Conservation (phyloP, 2,797 vertebrate species). For the Chanos chanos region DNA sequence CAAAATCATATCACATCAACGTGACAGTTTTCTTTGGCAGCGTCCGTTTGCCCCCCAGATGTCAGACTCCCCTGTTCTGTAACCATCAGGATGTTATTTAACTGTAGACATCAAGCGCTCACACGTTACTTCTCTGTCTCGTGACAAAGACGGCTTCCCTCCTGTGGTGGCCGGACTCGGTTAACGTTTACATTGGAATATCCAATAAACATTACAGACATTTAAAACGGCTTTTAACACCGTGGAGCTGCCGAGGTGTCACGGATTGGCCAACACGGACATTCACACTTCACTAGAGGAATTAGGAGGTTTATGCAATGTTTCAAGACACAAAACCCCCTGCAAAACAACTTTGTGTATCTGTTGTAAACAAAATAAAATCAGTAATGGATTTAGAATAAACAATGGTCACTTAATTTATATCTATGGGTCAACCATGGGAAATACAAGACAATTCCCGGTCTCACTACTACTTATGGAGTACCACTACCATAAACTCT, state of each 20-base stretch:
- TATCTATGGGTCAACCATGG: too few species aligned
- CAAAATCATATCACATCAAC: constrained; percentile 46
- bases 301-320: constrained; percentile 51
- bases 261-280: constrained; percentile 50
- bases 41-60: constrained; percentile 52
- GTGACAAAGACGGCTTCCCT: constrained; percentile 60
- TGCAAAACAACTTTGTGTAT: constrained; percentile 1
- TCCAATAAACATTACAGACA: constrained; percentile 69
- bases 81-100: constrained; percentile 62
- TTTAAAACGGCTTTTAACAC: constrained; percentile 43
- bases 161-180: constrained; percentile 65
- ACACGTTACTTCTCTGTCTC: constrained; percentile 57
- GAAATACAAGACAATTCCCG: too few species aligned
- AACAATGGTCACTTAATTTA: too few species aligned
- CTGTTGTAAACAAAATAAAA: too few species aligned
- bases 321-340: constrained; percentile 7
- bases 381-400: too few species aligned
- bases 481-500: too few species aligned
- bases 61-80: constrained; percentile 44
- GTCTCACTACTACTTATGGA: too few species aligned
- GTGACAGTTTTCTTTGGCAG: constrained; percentile 54
- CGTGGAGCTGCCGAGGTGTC: constrained; percentile 19
- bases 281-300: constrained; percentile 50
- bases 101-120: constrained; percentile 54
- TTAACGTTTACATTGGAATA: constrained; percentile 56